phyloP scores from a whole-genome alignment of 2,797 vertebrate genomes.

The Limnodromus scolopaceus region DNA sequence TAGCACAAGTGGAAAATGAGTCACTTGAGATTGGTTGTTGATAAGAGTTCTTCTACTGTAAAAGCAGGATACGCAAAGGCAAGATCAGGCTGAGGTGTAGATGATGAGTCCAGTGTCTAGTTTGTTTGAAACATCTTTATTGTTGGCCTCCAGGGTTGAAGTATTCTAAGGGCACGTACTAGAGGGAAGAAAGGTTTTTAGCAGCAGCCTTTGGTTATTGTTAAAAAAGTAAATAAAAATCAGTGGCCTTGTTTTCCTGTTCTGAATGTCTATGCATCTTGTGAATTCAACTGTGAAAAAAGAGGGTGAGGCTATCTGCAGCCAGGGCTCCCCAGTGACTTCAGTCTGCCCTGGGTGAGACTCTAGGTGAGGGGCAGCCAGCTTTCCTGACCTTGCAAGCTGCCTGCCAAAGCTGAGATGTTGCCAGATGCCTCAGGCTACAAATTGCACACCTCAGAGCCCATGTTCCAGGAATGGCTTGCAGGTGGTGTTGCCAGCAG shows the following conservation, averaged over 20 bases:
- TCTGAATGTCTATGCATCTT: neutral
- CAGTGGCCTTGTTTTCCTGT: neutral
- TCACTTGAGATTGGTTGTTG: neutral
- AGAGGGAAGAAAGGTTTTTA: neutral
- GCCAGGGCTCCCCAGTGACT: neutral
- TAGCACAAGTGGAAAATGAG: conserved; percentile 35
- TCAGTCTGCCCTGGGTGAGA: neutral
- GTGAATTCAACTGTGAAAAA: neutral
- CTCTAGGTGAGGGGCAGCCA: neutral
- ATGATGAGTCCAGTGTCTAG: neutral
- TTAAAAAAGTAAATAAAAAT: neutral
- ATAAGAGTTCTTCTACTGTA: neutral
- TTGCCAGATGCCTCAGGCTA: neutral
- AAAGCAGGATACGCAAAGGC: neutral
- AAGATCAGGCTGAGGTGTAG: neutral
- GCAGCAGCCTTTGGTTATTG: neutral
- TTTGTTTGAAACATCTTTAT: neutral
- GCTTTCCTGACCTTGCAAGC: neutral
- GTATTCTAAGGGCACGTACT: neutral
- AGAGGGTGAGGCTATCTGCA: neutral
- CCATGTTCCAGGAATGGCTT: accelerated
- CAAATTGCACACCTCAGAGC: neutral
- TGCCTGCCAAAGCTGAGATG: neutral
- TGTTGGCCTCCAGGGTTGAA: neutral
- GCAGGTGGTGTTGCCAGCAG: neutral